Evolutionary conservation across 2,888 invertebrate genomes (phyloP).

Genomic region (Agelastica alni): DNA sequence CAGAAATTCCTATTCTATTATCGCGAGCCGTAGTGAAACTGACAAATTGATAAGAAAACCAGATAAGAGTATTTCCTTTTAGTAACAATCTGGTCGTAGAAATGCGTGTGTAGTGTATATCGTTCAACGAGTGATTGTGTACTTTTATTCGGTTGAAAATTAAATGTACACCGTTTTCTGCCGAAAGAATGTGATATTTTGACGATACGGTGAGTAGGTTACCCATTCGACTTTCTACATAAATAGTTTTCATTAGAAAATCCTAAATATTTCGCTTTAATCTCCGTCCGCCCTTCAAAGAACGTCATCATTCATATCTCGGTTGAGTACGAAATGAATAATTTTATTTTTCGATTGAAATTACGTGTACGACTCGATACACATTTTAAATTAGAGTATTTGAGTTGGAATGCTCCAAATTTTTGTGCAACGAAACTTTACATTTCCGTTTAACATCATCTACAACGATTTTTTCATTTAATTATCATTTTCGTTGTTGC

Average conservation of each 20-base stretch:
- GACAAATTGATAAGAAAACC: slow-evolving; percentile 36
- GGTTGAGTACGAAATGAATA: background rate
- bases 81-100: slow-evolving; percentile 30
- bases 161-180: no score
- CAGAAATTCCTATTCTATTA: slow-evolving; percentile 24
- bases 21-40: slow-evolving; percentile 27
- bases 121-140: background rate
- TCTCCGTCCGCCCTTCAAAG: background rate
- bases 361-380: no score
- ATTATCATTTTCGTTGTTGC: no score
- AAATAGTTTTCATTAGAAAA: no score
- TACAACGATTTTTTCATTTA: no score
- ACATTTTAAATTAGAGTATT: no score
- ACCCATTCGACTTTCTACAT: background rate
- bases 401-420: no score
- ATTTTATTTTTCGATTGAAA: no score
- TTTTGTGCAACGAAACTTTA: no score
- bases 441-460: no score
- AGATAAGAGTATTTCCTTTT: slow-evolving; percentile 45
- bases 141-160: background rate
- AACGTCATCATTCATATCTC: background rate
- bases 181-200: slow-evolving; percentile 3
- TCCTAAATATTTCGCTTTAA: no score
- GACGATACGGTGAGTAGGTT: background rate
- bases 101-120: slow-evolving; percentile 28